Conservation (phyloP, 2,888 invertebrate species). For the Nipponacmea schrenckii region DNA sequence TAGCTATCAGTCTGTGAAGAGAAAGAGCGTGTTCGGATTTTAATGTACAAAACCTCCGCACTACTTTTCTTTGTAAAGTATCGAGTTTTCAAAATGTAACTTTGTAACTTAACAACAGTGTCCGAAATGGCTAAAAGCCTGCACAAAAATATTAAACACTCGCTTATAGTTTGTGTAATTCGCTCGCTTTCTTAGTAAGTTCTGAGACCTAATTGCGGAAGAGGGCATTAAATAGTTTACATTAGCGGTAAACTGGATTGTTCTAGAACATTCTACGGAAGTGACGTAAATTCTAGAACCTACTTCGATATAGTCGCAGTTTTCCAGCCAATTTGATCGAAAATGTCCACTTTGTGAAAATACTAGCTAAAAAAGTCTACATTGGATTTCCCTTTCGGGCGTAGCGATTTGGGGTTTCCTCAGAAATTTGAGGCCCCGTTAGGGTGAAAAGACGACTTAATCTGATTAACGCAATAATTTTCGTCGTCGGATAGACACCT, state of each 20-base stretch:
- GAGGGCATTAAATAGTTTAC: background rate
- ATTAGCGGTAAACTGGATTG: constrained; percentile 20
- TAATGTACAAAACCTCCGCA: background rate
- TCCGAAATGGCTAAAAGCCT: too few species aligned
- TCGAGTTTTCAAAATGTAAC: too few species aligned
- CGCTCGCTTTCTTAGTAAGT: background rate
- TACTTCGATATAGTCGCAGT: constrained; percentile 22
- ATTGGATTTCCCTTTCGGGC: background rate
- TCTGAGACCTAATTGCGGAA: constrained; percentile 10
- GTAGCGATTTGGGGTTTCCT: too few species aligned
- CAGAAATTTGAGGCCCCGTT: too few species aligned
- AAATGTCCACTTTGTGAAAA: background rate
- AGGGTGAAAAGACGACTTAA: too few species aligned
- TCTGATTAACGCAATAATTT: too few species aligned
- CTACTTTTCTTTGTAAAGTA: background rate
- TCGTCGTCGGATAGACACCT: too few species aligned
- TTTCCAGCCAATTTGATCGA: background rate
- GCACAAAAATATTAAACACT: background rate
- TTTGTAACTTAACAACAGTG: too few species aligned
- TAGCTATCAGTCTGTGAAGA: background rate
- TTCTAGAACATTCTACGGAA: constrained; percentile 43
- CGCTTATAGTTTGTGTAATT: background rate
- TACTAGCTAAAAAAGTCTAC: background rate
- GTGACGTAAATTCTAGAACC: constrained; percentile 37
- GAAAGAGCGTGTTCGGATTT: background rate